Evolutionary conservation across 2,888 invertebrate genomes (phyloP).

Genomic region (Lobophora halterata): DNA sequence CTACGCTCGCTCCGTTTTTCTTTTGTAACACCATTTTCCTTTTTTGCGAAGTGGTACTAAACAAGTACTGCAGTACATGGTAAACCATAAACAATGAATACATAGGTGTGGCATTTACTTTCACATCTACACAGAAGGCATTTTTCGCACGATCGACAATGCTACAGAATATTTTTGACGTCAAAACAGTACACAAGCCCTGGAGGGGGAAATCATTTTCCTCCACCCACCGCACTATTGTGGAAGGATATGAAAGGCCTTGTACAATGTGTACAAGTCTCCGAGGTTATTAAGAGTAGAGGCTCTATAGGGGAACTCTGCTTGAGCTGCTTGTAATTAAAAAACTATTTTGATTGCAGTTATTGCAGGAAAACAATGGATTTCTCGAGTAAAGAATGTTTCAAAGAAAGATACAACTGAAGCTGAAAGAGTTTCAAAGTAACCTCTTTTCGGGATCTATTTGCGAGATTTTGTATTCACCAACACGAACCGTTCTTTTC

Average conservation of each 20-base stretch:
- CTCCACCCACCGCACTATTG: slow-evolving; percentile 65
- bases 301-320: slow-evolving; percentile 12
- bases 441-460: slow-evolving; percentile 33
- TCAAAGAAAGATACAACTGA: slow-evolving; percentile 9
- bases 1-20: too few species aligned
- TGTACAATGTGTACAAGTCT: slow-evolving; percentile 55
- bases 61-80: too few species aligned
- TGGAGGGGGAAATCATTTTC: slow-evolving; percentile 69
- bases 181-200: slow-evolving; percentile 60
- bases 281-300: slow-evolving; percentile 49
- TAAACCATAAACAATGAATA: too few species aligned
- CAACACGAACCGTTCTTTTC: slow-evolving; percentile 48
- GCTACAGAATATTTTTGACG: slow-evolving; percentile 48
- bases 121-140: too few species aligned
- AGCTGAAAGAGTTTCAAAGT: slow-evolving; percentile 1
- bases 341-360: too few species aligned
- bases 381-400: too few species aligned
- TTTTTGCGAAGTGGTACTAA: too few species aligned
- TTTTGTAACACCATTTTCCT: too few species aligned
- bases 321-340: slow-evolving; percentile 10
- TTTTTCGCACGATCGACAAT: slow-evolving; percentile 31
- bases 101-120: too few species aligned
- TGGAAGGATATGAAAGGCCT: slow-evolving; percentile 66
- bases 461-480: slow-evolving; percentile 51
- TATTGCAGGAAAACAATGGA: too few species aligned